Evolutionary conservation across 2,113 vertebrate species (phyloP).

Genomic region (Chaetura pelagica): DNA sequence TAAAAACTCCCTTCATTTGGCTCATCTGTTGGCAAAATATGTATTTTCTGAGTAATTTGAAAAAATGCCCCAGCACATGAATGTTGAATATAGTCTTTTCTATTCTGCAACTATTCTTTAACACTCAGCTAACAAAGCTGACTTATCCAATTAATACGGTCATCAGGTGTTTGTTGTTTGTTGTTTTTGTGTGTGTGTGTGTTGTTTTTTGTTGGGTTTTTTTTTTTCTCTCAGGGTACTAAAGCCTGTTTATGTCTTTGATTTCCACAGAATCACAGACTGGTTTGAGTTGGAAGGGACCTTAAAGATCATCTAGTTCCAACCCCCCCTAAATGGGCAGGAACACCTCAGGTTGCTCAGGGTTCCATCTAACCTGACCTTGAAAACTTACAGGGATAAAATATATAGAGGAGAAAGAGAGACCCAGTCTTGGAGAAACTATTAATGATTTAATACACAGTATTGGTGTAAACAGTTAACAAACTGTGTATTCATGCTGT

Average conservation of each 20-base stretch:
- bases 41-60: not conserved
- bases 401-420: too few species aligned
- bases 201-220: too few species aligned
- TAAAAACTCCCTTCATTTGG: not conserved
- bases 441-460: not conserved
- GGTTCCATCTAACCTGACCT: too few species aligned
- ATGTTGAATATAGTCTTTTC: not conserved
- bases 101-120: not conserved
- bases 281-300: too few species aligned
- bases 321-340: too few species aligned
- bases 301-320: too few species aligned
- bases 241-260: conserved; percentile 29
- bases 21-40: not conserved
- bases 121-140: not conserved
- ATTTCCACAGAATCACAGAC: not conserved
- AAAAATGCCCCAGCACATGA: not conserved
- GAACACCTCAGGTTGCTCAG: too few species aligned
- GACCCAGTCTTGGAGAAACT: not conserved
- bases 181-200: not conserved
- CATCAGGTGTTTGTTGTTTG: not conserved
- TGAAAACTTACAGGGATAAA: too few species aligned
- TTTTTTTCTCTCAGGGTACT: not conserved
- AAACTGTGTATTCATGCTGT: not conserved
- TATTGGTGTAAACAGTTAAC: not conserved
- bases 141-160: not conserved